Percentiles rank a stretch among this genome's conserved stretches.
phyloP scores from a whole-genome alignment of 2,113 vertebrate genomes.

The Sciurus niger region DNA sequence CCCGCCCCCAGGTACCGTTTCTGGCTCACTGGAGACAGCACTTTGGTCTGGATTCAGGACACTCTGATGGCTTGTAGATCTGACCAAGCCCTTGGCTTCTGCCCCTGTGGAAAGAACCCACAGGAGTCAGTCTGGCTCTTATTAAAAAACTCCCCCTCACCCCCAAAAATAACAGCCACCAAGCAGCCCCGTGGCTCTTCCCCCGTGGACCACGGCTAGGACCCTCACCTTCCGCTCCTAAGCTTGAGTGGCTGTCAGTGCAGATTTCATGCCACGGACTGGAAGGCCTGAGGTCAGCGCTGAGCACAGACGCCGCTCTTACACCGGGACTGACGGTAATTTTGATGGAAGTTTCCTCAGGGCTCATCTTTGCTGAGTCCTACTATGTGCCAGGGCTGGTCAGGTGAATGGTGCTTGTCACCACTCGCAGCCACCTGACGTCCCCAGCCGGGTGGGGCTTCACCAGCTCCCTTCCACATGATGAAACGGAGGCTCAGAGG shows the following conservation, averaged over 20 bases:
- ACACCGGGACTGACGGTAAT: neutral
- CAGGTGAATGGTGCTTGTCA: neutral
- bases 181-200: neutral
- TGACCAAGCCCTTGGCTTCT: neutral
- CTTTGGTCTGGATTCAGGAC: neutral
- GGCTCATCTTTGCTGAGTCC: neutral
- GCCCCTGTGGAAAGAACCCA: neutral
- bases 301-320: neutral
- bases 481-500: neutral
- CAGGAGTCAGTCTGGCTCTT: neutral
- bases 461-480: neutral
- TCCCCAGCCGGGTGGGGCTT: neutral
- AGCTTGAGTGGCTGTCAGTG: neutral
- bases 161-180: neutral
- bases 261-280: neutral
- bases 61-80: neutral
- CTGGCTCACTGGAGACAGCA: neutral
- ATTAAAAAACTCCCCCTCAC: accelerated
- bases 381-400: neutral
- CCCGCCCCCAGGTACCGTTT: neutral
- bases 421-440: accelerated
- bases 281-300: neutral
- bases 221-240: neutral
- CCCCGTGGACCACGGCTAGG: accelerated
- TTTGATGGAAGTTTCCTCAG: neutral